Conservation (phyloP, 2,888 invertebrate genomes). For the Lepetodrilus schrolli region DNA sequence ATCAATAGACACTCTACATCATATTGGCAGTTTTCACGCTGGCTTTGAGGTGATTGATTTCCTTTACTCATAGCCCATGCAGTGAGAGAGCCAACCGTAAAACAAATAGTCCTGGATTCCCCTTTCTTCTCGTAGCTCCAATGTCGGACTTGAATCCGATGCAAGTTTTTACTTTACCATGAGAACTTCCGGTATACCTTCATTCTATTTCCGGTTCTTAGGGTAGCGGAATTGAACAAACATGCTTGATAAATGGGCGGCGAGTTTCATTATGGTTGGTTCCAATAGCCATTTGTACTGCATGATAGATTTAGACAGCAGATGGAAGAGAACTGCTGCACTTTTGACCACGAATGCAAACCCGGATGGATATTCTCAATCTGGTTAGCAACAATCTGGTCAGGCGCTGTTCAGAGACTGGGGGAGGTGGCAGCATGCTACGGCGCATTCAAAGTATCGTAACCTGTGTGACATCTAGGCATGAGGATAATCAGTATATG, state of each 20-base stretch:
- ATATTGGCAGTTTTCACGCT: constrained; percentile 9
- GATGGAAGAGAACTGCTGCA: no score
- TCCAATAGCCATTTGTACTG: background rate
- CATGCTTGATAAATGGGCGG: no score
- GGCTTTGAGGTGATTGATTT: constrained; percentile 3
- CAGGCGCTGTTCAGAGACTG: no score
- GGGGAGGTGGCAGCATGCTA: no score
- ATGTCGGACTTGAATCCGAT: background rate
- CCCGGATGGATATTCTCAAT: no score
- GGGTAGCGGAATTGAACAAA: constrained; percentile 19
- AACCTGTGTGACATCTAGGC: no score
- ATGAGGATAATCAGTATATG: no score
- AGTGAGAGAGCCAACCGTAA: background rate
- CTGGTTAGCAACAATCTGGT: no score
- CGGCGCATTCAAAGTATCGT: no score
- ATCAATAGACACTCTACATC: background rate
- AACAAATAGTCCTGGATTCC: no score
- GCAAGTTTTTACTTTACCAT: background rate
- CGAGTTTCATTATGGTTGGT: background rate
- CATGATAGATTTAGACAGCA: no score
- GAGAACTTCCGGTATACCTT: constrained; percentile 11
- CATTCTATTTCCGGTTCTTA: constrained; percentile 24
- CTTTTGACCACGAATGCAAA: no score
- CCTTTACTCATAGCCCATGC: background rate
- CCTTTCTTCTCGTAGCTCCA: background rate